Base-by-base conservation (phyloP, 2,888 invertebrate species). In the Diaperis boleti region DNA sequence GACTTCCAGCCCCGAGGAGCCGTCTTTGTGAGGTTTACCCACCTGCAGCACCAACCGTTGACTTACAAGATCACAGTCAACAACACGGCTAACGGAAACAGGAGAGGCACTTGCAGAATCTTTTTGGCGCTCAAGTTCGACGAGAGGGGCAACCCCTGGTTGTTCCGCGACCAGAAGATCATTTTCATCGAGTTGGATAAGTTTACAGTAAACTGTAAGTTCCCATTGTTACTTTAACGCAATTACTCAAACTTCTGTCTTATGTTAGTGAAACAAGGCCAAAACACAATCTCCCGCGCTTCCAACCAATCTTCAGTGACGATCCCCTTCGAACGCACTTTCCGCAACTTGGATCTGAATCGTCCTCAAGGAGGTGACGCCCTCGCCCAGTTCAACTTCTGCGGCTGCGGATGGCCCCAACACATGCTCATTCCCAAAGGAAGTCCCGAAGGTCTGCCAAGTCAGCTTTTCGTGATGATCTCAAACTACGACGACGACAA, bases 371-470 rank as follows among this genome's bases (percentile, higher is more conserved):
- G 83, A 0, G 85, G 85, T 31, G 80, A 82, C 1, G 81, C 85
- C 0, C 68, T 82, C 52, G 82, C 81, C 1, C 83, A 84, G 70
- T 91, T 90, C 82, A 89, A 90, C 82, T 92, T 91, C 85, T 94
- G 94, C 82, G 94, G 94, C 65, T 94, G 94, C 74, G 92, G 93
- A 52, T 93, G 93, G 92, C 93, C 93, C 0, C 89, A 92, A 62
- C 92, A 93, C 79, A 86, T 93, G 87, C 84, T 93, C 5, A 69
- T 92, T 20, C 90, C 92, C 0, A 90, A 87, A 79, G 93, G 93
- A 4, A 88, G 79, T 1, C 74, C 83, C 0, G 82, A 85, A 59
- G 92, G 92, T 0, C 87, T 85, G 80, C 81, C 83, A 0, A 86
- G 88, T 74, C 87, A 90, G 68, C 82, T 93, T 33, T 92, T 91